Evolutionary conservation across 53 echinoderm and acorn worm genomes (phyloP).

Genomic region (Apostichopus leukothele): DNA sequence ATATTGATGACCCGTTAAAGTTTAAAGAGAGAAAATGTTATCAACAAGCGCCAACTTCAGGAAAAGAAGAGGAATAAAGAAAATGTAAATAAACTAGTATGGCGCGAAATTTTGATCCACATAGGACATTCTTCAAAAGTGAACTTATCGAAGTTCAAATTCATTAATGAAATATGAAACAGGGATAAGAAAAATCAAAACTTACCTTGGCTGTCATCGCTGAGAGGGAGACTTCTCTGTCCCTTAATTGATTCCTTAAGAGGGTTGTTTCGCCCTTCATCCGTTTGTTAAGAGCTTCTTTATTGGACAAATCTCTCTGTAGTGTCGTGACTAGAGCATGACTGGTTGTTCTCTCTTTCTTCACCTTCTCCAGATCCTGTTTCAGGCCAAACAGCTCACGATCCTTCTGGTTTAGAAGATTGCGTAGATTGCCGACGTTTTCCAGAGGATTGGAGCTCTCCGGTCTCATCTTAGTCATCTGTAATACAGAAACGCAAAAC

Average conservation of each 20-base stretch:
- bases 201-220: conserved; percentile 65
- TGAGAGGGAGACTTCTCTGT: conserved; percentile 89
- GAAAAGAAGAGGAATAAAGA: no score
- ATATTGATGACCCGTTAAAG: no score
- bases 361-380: conserved; percentile 79
- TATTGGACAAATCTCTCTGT: conserved; percentile 83
- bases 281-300: conserved; percentile 65
- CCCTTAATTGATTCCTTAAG: conserved; percentile 78
- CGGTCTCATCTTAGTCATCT: conserved; percentile 94
- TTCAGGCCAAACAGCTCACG: conserved; percentile 71
- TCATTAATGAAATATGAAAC: no score
- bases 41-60: no score
- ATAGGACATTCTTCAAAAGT: no score
- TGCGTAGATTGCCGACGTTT: conserved; percentile 85
- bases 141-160: no score
- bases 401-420: conserved; percentile 77
- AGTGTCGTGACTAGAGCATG: conserved; percentile 79
- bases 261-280: conserved; percentile 80
- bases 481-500: background rate
- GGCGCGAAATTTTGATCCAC: no score
- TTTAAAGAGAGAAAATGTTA: no score
- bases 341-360: conserved; percentile 77
- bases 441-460: conserved; percentile 92
- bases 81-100: no score
- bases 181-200: no score